phyloP scores from a whole-genome alignment of 2,797 vertebrate genomes.

The Cephalopachus bancanus region DNA sequence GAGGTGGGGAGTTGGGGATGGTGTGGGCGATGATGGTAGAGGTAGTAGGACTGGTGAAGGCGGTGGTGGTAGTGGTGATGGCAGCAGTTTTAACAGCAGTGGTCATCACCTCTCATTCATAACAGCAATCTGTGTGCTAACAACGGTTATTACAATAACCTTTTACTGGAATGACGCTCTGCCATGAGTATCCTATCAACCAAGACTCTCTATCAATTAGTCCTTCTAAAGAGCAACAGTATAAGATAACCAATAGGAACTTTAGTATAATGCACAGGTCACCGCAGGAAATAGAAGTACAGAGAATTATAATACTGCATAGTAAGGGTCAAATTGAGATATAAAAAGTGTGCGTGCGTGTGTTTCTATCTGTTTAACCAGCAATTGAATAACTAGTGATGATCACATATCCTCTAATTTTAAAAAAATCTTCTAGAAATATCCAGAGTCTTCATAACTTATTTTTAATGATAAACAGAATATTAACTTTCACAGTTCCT shows the following conservation, averaged over 20 bases:
- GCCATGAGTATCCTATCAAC: background rate
- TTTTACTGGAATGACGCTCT: background rate
- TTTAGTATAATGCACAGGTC: background rate
- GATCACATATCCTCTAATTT: background rate
- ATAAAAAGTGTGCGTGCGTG: background rate
- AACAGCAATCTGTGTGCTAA: background rate
- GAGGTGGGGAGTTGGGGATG: background rate
- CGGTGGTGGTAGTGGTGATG: background rate
- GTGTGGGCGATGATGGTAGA: background rate
- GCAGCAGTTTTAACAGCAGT: background rate
- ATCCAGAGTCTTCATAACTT: background rate
- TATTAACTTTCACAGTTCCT: background rate
- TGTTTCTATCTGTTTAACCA: background rate
- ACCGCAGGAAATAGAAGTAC: background rate
- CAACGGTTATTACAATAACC: background rate
- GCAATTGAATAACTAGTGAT: background rate
- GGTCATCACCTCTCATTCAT: background rate
- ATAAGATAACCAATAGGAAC: background rate
- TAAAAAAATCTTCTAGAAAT: slow-evolving; percentile 9
- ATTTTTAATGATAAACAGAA: background rate
- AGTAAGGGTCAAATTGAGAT: background rate
- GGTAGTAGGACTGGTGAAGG: background rate
- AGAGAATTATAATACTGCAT: background rate
- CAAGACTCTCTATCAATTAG: background rate
- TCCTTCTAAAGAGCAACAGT: background rate